phyloP scores from a whole-genome alignment of 2,797 vertebrate genomes.

The Cuculus canorus region DNA sequence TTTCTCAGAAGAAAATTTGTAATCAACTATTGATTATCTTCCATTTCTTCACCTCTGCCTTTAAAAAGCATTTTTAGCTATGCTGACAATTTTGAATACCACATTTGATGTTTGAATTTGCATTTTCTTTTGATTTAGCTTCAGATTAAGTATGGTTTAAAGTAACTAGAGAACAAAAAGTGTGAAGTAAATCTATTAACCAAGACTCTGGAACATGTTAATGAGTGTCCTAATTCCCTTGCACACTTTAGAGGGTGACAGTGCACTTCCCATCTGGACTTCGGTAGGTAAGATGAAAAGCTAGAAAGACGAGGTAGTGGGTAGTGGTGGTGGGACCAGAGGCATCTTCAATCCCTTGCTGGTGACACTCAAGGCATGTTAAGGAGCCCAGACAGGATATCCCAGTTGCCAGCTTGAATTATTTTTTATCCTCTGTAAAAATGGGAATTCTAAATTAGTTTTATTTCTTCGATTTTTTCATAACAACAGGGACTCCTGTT shows the following conservation, averaged over 20 bases:
- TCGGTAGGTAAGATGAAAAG: not conserved
- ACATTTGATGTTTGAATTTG: not conserved
- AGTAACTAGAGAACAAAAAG: not conserved
- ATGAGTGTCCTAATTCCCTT: not conserved
- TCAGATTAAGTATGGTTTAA: not conserved
- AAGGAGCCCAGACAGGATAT: not conserved
- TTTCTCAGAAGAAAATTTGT: not conserved
- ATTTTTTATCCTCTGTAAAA: not conserved
- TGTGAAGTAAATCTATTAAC: not conserved
- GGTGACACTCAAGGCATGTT: not conserved
- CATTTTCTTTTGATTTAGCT: not conserved
- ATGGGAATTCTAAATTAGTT: not conserved
- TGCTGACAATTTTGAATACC: not conserved
- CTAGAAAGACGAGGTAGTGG: not conserved
- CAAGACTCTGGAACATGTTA: not conserved
- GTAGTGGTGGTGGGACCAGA: rapidly evolving
- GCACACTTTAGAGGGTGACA: not conserved
- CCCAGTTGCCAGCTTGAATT: not conserved
- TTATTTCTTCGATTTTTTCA: not conserved
- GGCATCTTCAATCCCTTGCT: not conserved
- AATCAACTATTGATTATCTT: not conserved
- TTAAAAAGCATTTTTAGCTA: not conserved
- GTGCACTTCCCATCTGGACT: not conserved
- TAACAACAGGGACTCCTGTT: not conserved
- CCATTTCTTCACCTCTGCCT: not conserved